A percentile compares a stretch with the other conserved stretches of the same genome.
These are phyloP conservation scores for Heteractis magnifica DNA, from an alignment of 92 coral and sea anemone species.

Conservation along the genomic window DNA sequence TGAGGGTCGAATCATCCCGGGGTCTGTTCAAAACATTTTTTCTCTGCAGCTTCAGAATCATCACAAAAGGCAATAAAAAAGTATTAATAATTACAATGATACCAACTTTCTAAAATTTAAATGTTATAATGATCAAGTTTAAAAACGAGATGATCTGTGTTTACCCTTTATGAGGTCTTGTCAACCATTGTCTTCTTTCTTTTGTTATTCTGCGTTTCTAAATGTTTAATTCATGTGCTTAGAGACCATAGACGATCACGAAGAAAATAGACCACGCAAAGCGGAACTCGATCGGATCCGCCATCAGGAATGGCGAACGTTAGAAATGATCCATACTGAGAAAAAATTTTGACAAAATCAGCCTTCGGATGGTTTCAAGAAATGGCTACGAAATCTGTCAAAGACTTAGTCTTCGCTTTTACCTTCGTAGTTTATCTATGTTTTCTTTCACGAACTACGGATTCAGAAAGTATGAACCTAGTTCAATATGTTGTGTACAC, in stretches of 20 bases:
- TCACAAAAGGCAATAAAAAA: too few relatives aligned
- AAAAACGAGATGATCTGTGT: not conserved
- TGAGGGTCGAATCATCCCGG: too few relatives aligned
- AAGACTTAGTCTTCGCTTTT: not conserved
- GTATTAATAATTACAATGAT: too few relatives aligned
- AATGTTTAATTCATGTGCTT: slow-evolving; percentile 1
- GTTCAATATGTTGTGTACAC: not conserved
- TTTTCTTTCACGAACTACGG: not conserved
- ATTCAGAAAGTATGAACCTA: slow-evolving; percentile 4
- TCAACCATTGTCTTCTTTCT: not conserved
- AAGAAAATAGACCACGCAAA: not conserved
- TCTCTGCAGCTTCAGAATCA: too few relatives aligned
- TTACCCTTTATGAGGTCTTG: not conserved
- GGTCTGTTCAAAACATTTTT: too few relatives aligned
- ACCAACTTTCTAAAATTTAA: too few relatives aligned
- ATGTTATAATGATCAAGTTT: too few relatives aligned
- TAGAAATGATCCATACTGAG: not conserved
- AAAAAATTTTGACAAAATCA: not conserved
- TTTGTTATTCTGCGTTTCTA: not conserved
- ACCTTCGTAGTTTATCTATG: not conserved
- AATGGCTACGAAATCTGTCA: not conserved
- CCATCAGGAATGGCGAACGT: not conserved
- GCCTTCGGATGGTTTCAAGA: not conserved
- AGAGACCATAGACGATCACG: not conserved
- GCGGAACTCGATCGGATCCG: not conserved